Evolutionary conservation across 2,113 vertebrate genomes (phyloP).

Genomic region (Heterotilapia buettikoferi): DNA sequence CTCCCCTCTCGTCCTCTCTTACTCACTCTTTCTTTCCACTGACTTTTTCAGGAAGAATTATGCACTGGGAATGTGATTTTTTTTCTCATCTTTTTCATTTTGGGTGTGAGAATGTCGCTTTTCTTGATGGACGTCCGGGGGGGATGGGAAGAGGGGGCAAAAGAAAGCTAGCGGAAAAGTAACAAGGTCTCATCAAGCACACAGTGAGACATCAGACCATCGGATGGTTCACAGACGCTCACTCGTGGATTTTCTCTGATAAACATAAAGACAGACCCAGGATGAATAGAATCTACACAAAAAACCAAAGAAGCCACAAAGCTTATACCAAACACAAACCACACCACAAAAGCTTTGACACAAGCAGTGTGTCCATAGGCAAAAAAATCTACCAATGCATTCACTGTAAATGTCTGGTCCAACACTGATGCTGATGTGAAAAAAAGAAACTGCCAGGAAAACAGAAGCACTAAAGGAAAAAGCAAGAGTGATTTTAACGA

Average conservation of each 20-base stretch:
- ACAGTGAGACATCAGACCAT: conserved; percentile 48
- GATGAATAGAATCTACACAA: neutral
- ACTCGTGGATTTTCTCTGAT: neutral
- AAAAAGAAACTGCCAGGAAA: neutral
- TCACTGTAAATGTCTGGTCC: neutral
- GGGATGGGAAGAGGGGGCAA: conserved; percentile 30
- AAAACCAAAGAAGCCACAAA: neutral
- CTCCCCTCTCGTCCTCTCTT: conserved; percentile 21
- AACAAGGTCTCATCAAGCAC: conserved; percentile 57
- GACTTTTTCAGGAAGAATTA: conserved; percentile 58
- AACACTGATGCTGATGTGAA: neutral
- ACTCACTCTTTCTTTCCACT: conserved; percentile 11
- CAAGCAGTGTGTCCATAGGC: neutral
- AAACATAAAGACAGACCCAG: neutral
- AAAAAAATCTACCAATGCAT: neutral
- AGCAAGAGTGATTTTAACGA: neutral
- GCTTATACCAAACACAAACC: neutral
- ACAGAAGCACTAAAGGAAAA: neutral
- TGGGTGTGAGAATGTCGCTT: conserved; percentile 55
- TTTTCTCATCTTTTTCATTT: conserved; percentile 22
- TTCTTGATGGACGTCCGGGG: conserved; percentile 29
- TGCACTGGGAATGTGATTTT: conserved; percentile 33
- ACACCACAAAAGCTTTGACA: neutral
- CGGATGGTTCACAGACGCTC: conserved; percentile 30
- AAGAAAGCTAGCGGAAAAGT: conserved; percentile 20